Evolutionary conservation across 2,888 invertebrate genomes (phyloP).

Genomic region (Stenotaenia linearis): DNA sequence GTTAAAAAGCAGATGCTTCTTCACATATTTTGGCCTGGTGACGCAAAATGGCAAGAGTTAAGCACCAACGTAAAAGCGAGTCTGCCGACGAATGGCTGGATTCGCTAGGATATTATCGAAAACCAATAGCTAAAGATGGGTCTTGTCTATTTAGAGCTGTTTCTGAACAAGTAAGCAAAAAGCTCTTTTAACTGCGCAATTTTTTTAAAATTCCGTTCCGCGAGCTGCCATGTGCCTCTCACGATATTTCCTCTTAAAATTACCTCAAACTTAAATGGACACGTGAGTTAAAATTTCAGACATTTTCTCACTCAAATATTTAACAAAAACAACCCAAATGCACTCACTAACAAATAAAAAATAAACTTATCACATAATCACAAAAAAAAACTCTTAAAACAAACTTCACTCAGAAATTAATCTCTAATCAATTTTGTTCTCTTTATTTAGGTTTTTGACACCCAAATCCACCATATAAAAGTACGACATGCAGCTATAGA

Average conservation of each 20-base stretch:
- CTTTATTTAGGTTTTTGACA: conserved; percentile 52
- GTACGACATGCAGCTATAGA: conserved; percentile 67
- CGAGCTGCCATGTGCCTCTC: background rate
- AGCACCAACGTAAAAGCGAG: conserved; percentile 38
- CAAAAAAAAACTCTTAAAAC: no score
- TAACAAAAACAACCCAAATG: no score
- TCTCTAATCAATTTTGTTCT: no score
- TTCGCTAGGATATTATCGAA: conserved; percentile 72
- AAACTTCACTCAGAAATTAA: no score
- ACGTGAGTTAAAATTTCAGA: background rate
- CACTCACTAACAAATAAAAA: no score
- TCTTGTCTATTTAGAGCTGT: conserved; percentile 82
- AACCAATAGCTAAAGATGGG: conserved; percentile 80
- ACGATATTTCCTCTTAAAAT: no score
- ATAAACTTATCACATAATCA: no score
- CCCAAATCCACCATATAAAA: conserved; percentile 66
- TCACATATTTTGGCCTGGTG: background rate
- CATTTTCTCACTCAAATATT: no score
- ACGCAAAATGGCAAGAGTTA: conserved; percentile 29
- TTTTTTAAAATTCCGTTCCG: background rate
- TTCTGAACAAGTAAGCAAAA: conserved; percentile 63
- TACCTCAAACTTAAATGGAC: background rate
- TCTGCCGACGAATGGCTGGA: conserved; percentile 69
- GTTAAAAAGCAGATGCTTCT: background rate
- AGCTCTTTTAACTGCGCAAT: background rate